A percentile compares a stretch with the other conserved stretches of the same genome.
These are phyloP conservation scores for Kudoa iwatai DNA, from an alignment of 30 jellyfish, hydroid and myxozoan genomes.

Conservation along the genomic window DNA sequence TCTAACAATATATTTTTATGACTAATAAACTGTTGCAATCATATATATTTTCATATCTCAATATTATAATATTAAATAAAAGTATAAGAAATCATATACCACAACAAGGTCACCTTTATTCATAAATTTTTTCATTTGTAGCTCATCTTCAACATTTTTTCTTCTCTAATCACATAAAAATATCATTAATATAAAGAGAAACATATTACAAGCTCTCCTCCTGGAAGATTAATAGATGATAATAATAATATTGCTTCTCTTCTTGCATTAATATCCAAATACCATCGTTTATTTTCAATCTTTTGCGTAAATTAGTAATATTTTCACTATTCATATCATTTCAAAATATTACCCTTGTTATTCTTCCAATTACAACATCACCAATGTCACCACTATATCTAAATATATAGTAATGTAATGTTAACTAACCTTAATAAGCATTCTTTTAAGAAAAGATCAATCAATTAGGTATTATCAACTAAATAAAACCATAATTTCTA, in stretches of 20 bases:
- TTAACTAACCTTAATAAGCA: not conserved
- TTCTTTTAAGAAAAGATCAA: not conserved
- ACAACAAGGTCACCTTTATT: slow-evolving; percentile 59
- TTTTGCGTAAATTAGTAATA: not conserved
- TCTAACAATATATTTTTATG: too few species aligned
- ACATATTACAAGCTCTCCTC: slow-evolving; percentile 46
- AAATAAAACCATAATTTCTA: slow-evolving; percentile 1
- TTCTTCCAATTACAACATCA: slow-evolving; percentile 80
- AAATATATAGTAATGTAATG: too few species aligned
- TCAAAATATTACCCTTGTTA: slow-evolving; percentile 12
- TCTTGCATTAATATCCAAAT: slow-evolving; percentile 56
- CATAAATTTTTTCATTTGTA: slow-evolving; percentile 49
- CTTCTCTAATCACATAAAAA: slow-evolving; percentile 8
- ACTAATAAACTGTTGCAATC: too few species aligned
- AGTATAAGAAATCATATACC: slow-evolving; percentile 1
- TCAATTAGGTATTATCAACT: not conserved
- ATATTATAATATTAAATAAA: not conserved
- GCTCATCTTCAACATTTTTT: slow-evolving; percentile 59
- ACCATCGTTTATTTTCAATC: slow-evolving; percentile 60
- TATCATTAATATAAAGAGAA: not conserved
- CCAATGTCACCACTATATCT: slow-evolving; percentile 90
- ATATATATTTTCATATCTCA: not conserved
- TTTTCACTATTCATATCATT: not conserved
- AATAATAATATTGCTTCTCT: slow-evolving; percentile 36
- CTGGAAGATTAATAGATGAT: slow-evolving; percentile 80